Evolutionary conservation across 2,797 vertebrate genomes (phyloP).

Genomic region (Falco cherrug): DNA sequence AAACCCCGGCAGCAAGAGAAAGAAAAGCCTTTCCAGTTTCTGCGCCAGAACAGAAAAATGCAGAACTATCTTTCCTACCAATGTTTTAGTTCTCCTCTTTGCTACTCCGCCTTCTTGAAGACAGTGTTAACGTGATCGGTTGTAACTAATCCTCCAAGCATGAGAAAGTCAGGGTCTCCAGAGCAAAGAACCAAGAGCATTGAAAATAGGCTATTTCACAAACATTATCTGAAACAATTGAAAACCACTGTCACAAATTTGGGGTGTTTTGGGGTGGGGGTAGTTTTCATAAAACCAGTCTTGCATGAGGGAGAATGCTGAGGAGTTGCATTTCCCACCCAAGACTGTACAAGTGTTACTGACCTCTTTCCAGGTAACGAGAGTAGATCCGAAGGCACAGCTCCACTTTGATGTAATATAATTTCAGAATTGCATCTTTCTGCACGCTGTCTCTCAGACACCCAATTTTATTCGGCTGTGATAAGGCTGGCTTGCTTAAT

Average conservation of each 20-base stretch:
- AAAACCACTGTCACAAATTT: neutral
- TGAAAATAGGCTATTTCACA: neutral
- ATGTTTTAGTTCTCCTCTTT: neutral
- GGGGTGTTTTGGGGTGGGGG: rapidly evolving
- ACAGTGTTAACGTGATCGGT: rapidly evolving
- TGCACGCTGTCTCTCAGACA: neutral
- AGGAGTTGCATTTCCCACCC: neutral
- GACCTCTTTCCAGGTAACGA: neutral
- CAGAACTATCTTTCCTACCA: neutral
- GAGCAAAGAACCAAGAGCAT: neutral
- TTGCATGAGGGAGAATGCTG: neutral
- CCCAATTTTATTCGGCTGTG: rapidly evolving
- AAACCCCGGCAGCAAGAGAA: neutral
- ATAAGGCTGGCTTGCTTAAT: neutral
- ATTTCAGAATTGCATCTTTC: neutral
- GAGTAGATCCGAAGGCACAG: neutral
- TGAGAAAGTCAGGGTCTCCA: neutral
- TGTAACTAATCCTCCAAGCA: neutral
- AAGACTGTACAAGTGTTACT: neutral
- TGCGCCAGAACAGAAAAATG: neutral
- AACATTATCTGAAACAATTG: neutral
- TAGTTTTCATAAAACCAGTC: neutral
- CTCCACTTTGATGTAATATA: neutral
- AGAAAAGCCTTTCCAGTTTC: neutral
- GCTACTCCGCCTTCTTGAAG: neutral